Conservation (phyloP, 1,140 invertebrate species). For the Eumeta japonica region DNA sequence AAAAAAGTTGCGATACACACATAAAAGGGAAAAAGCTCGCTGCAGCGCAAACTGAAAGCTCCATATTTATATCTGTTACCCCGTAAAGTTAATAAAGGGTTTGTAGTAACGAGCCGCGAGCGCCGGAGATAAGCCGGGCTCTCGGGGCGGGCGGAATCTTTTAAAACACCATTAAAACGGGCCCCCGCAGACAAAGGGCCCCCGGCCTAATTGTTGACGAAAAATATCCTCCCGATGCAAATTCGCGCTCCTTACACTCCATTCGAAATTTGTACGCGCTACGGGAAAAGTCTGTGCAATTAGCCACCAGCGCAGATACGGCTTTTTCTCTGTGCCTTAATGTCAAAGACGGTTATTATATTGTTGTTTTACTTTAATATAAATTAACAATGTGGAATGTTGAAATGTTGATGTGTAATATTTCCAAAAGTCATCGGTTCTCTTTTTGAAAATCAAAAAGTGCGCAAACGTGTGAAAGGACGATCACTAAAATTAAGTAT, state of each 20-base stretch:
- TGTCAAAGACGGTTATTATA: too few species aligned
- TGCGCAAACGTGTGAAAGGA: too few species aligned
- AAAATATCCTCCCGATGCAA: slow-evolving; percentile 54
- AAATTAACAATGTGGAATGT: too few species aligned
- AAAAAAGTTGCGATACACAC: too few species aligned
- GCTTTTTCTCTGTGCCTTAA: too few species aligned
- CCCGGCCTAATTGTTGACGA: slow-evolving; percentile 52
- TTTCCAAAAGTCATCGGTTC: too few species aligned
- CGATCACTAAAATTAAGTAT: too few species aligned
- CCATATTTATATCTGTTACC: slow-evolving; percentile 52
- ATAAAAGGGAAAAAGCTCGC: slow-evolving; percentile 35
- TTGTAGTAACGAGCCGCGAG: slow-evolving; percentile 45
- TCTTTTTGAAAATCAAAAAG: too few species aligned
- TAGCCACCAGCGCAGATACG: too few species aligned
- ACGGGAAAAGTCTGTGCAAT: slow-evolving; percentile 39
- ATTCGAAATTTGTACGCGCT: slow-evolving; percentile 46
- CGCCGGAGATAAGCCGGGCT: slow-evolving; percentile 45
- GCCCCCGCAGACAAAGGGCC: slow-evolving; percentile 48
- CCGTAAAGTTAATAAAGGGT: slow-evolving; percentile 55
- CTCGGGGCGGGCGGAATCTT: slow-evolving; percentile 41
- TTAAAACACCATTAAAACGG: slow-evolving; percentile 54
- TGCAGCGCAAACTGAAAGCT: slow-evolving; percentile 34
- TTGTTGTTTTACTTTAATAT: too few species aligned
- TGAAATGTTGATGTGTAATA: too few species aligned
- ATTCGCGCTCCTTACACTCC: slow-evolving; percentile 49